These are phyloP conservation scores for Harpagoxenus sublaevis DNA, from an alignment of 2,888 invertebrate species.

Conservation along the genomic window DNA sequence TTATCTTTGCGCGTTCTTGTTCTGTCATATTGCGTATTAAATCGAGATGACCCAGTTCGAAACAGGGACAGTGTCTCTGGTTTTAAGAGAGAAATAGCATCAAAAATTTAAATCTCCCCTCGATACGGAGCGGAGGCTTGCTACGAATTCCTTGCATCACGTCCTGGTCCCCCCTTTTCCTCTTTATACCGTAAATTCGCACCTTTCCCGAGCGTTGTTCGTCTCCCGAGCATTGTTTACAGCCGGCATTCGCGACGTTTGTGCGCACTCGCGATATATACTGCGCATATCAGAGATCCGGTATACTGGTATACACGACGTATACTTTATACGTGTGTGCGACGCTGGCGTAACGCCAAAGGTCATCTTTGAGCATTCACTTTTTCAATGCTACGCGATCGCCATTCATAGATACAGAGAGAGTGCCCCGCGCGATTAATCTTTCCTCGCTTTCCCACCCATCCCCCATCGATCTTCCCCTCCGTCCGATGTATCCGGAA, in stretches of 20 bases:
- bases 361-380: constrained; percentile 62
- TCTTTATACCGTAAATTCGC: neutral
- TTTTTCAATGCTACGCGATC: constrained; percentile 4
- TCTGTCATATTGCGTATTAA: constrained; percentile 15
- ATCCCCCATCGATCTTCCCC: neutral
- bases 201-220: neutral
- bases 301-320: neutral
- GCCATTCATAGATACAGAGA: constrained; percentile 55
- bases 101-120: neutral
- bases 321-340: neutral
- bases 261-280: constrained; percentile 38
- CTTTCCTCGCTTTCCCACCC: neutral
- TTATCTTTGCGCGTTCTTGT: neutral
- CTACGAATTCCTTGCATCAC: neutral
- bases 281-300: constrained; percentile 25
- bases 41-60: constrained; percentile 48
- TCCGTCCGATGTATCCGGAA: neutral
- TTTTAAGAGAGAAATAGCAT: neutral
- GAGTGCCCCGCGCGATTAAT: neutral
- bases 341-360: constrained; percentile 60
- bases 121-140: neutral
- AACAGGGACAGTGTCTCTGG: neutral
- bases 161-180: neutral
- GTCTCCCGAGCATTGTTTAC: constrained; percentile 52
- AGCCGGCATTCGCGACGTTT: constrained; percentile 43